Evolutionary conservation across 2,888 invertebrate genomes (phyloP), one percentile per base, ranked within the genome.

Genomic region (Glaucopsyche alexis): DNA sequence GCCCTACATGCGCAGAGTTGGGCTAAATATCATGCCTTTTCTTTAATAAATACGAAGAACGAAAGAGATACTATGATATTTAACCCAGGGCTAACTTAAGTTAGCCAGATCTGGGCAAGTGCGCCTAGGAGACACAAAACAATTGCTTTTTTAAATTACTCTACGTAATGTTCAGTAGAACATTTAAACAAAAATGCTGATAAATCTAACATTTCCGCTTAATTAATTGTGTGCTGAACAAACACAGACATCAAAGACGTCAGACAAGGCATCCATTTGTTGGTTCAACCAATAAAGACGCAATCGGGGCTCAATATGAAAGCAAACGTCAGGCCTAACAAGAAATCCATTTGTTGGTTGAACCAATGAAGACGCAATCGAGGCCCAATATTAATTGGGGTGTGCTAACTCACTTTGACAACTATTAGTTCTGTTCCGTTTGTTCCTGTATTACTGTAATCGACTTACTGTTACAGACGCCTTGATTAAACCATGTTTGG

Each of bases 311-410:
- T 13, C 13, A 14, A 29, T 60, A 60, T 60, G 29, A 60, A 60
- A 29, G 80, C 81, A 81, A 84, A 60, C 60, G 29, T 60, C 60
- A 60, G 29, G 14, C 60, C 60, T 60, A 80, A 79, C 81, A 85
- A 86, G 85, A 87, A 85, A 85, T 84, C 81, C 81, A 84, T 85
- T 85, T 89, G 87, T 89, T 88, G 83, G 85, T 83, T 82, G 83
- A 86, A 83, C 84, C 88, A 88, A 89, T 90, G 83, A 86, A 84
- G 84, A 84, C 85, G 77, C 73, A 72, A 78, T 78, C 73, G 76
- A 74, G 71, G 73, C 72, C 77, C 74, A 71, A 72, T 76, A 74
- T 74, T 75, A 74, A 78, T 77, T 76, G 73, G 74, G 70, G 72
- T 73, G 70, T 45, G 47, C 66, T 72, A 69, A 67, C 55, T 69